Evolutionary conservation across 2,888 invertebrate species (phyloP), one percentile per base, ranked within the genome.

Genomic region (Volucella inflata): DNA sequence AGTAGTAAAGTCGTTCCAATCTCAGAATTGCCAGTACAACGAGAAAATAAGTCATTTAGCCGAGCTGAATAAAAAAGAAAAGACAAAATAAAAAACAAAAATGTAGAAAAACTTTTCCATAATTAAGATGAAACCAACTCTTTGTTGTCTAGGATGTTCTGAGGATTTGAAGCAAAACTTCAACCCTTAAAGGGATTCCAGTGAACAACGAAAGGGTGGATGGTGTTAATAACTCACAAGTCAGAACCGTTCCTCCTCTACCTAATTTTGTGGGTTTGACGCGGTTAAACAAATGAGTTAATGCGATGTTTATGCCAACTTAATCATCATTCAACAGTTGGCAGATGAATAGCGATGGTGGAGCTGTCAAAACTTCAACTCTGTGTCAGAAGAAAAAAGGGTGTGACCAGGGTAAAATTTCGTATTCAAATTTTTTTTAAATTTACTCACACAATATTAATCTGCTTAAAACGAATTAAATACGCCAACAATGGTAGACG

Each of bases 261-360:
- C 60, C 11, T 38, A 16, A 57, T 9, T 40, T 40, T 38, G 40
- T 53, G 46, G 53, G 75, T 53, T 75, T 78, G 68, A 76, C 74
- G 71, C 38, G 65, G 67, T 85, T 85, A 72, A 81, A 72, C 72
- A 85, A 81, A 81, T 81, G 72, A 85, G 81, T 68, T 81, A 72
- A 85, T 85, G 76, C 64, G 62, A 59, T 81, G 81, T 77, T 81
- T 77, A 64, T 81, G 72, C 72, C 72, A 70, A 71, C 84, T 76
- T 84, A 84, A 84, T 76, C 84, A 84, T 71, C 80, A 76, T 84
- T 84, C 84, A 84, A 84, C 84, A 84, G 84, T 84, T 83, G 59
- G 71, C 71, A 70, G 57, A 79, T 48, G 70, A 70, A 74, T 79
- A 51, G 64, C 46, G 53, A 68, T 72, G 72, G 44, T 68, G 72